These are phyloP conservation scores for Tragelaphus buxtoni DNA, from an alignment of 2,113 vertebrate species.

Conservation along the genomic window DNA sequence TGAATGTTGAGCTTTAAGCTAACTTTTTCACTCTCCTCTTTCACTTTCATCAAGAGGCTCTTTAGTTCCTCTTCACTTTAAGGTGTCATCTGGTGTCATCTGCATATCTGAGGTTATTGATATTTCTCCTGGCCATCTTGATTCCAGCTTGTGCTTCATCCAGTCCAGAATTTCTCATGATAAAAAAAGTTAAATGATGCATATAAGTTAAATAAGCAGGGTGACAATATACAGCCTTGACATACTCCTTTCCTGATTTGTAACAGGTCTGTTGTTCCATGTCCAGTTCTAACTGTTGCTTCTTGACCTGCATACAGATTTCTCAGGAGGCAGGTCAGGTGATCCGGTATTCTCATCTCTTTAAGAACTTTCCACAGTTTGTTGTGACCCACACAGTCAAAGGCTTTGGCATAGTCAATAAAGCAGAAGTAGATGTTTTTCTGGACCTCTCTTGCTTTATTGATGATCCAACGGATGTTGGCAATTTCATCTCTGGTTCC, in stretches of 20 bases:
- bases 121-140: neutral
- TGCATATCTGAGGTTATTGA: neutral
- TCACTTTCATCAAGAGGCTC: neutral
- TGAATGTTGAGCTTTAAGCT: neutral
- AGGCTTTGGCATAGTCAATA: neutral
- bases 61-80: rapidly evolving
- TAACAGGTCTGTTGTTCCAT: neutral
- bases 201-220: neutral
- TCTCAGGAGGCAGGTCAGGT: neutral
- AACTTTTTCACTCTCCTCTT: neutral
- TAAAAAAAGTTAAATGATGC: neutral
- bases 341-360: neutral
- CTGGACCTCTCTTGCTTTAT: neutral
- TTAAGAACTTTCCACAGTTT: neutral
- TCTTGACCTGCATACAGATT: neutral
- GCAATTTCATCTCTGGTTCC: neutral
- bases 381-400: neutral
- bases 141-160: neutral
- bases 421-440: neutral
- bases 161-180: neutral
- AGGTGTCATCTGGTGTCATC: neutral
- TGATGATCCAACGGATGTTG: neutral
- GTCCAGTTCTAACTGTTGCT: neutral
- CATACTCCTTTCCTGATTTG: neutral
- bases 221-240: neutral